Conservation (phyloP, 2,797 vertebrate genomes). For the Eutrigla gurnardus region DNA sequence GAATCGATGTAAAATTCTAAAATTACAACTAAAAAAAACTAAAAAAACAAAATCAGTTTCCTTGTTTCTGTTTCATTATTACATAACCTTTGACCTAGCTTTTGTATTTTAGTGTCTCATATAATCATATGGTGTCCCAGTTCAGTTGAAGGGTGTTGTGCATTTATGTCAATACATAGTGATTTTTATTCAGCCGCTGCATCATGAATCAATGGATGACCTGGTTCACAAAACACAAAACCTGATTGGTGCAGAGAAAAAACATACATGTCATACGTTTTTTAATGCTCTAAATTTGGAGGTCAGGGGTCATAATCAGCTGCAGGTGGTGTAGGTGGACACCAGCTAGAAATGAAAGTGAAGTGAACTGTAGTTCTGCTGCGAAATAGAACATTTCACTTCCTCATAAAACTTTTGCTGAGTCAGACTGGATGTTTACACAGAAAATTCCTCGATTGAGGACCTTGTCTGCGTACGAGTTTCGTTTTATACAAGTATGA, state of each 20-base stretch:
- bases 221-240: not conserved
- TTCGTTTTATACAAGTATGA: not conserved
- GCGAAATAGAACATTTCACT: constrained; percentile 41
- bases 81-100: not conserved
- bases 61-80: constrained; percentile 1
- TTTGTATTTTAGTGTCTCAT: not conserved
- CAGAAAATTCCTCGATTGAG: not conserved
- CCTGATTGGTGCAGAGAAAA: not conserved
- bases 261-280: not conserved
- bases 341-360: not conserved
- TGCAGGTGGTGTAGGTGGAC: constrained; percentile 2
- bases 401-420: constrained; percentile 15
- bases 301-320: constrained; percentile 25
- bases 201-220: not conserved
- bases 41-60: not conserved
- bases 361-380: not conserved
- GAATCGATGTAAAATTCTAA: not conserved
- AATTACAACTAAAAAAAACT: not conserved
- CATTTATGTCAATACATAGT: not conserved
- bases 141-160: not conserved
- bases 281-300: not conserved
- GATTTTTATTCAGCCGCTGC: not conserved
- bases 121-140: too few relatives aligned
- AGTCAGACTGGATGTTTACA: constrained; percentile 7
- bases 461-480: not conserved